Conservation (phyloP, 2,113 vertebrate species). For the Periophthalmodon schlosseri region DNA sequence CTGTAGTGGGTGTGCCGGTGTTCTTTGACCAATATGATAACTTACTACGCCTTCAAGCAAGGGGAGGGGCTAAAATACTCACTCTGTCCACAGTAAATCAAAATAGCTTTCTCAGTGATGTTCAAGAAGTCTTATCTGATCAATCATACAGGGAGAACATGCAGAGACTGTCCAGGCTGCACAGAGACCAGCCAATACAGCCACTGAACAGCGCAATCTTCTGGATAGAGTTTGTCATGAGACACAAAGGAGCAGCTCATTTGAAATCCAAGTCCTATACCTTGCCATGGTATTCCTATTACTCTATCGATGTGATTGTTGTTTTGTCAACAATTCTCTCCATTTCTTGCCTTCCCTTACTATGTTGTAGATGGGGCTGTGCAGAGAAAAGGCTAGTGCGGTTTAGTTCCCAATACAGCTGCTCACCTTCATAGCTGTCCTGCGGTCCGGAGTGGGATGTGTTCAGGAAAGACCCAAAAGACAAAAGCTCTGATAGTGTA, state of each 20-base stretch:
- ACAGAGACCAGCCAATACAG: slow-evolving; percentile 63
- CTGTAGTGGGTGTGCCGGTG: slow-evolving; percentile 64
- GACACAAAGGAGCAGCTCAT: slow-evolving; percentile 72
- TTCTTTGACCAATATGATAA: slow-evolving; percentile 74
- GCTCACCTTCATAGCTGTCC: no score
- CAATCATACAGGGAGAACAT: slow-evolving; percentile 74
- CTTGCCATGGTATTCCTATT: slow-evolving; percentile 72
- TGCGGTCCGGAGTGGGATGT: no score
- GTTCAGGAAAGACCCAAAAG: no score
- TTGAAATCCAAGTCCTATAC: slow-evolving; percentile 55
- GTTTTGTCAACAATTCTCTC: slow-evolving; percentile 1
- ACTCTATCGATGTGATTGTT: slow-evolving; percentile 60
- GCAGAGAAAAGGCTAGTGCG: neutral
- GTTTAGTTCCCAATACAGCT: no score
- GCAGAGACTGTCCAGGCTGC: slow-evolving; percentile 71
- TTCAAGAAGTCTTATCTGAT: slow-evolving; percentile 65
- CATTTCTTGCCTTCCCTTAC: neutral
- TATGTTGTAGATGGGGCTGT: neutral
- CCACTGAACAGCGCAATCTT: slow-evolving; percentile 60
- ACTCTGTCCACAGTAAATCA: slow-evolving; percentile 54
- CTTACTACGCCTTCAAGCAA: slow-evolving; percentile 60
- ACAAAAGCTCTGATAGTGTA: no score
- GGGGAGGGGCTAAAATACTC: slow-evolving; percentile 60
- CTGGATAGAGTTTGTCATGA: slow-evolving; percentile 75
- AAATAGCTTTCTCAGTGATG: slow-evolving; percentile 51